Conservation (phyloP, 2,888 invertebrate species). For the Phoenoteleia sp. region DNA sequence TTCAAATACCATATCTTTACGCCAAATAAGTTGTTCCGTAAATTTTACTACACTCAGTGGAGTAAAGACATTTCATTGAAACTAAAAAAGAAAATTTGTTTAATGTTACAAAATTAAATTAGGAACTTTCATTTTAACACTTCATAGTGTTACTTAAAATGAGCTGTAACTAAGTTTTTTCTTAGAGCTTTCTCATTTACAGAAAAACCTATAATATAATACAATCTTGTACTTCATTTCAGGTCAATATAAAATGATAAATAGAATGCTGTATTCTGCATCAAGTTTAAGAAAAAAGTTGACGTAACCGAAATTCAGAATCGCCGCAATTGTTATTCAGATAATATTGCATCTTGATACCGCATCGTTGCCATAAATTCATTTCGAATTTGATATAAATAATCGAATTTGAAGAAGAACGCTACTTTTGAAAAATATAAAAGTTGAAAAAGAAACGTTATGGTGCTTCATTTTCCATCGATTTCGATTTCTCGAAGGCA, state of each 20-base stretch:
- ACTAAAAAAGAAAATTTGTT: too few species aligned
- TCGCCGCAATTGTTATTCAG: constrained; percentile 49
- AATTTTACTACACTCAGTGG: too few species aligned
- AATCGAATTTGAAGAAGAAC: constrained; percentile 49
- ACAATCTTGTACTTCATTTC: too few species aligned
- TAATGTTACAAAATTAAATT: too few species aligned
- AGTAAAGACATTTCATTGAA: too few species aligned
- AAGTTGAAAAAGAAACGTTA: constrained; percentile 59
- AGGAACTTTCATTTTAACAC: too few species aligned
- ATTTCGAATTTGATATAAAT: constrained; percentile 65
- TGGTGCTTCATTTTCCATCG: constrained; percentile 69
- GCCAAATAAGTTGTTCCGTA: too few species aligned
- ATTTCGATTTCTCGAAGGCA: constrained; percentile 74
- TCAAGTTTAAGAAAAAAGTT: constrained; percentile 1
- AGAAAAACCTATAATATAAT: too few species aligned
- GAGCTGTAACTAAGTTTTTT: too few species aligned
- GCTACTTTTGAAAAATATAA: constrained; percentile 40
- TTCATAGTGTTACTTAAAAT: too few species aligned
- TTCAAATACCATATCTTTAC: too few species aligned
- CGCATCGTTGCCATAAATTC: constrained; percentile 57
- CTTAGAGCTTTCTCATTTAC: too few species aligned
- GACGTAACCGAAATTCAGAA: background rate
- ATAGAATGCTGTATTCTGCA: constrained; percentile 2
- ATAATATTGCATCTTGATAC: constrained; percentile 33
- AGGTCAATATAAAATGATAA: constrained; percentile 22